phyloP scores from a whole-genome alignment of 2,888 invertebrate species.

The Thecocarcelia acutangulata region DNA sequence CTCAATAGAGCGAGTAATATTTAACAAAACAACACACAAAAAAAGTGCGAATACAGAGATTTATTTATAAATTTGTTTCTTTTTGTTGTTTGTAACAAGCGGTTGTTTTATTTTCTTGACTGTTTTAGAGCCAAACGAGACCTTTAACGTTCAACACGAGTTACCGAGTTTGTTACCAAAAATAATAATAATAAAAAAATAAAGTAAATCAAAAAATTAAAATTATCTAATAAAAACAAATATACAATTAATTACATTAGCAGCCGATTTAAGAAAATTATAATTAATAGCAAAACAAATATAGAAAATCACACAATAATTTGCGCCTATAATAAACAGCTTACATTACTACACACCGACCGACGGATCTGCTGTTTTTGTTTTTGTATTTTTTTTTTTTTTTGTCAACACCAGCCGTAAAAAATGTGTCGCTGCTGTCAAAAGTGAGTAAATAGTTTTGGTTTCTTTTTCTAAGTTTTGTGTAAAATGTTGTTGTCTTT shows the following conservation, averaged over 20 bases:
- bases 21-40: constrained; percentile 4
- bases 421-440: constrained; percentile 81
- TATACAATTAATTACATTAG: constrained; percentile 47
- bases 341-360: neutral
- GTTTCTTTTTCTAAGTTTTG: constrained; percentile 49
- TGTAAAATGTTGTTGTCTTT: constrained; percentile 69
- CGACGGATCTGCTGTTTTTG: constrained; percentile 5
- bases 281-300: constrained; percentile 8
- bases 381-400: neutral
- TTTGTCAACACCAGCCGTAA: constrained; percentile 40
- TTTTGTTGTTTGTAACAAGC: constrained; percentile 42
- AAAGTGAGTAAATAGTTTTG: constrained; percentile 75
- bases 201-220: constrained; percentile 5
- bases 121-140: constrained; percentile 65
- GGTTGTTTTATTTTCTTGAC: constrained; percentile 54
- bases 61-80: constrained; percentile 30
- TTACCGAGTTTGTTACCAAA: constrained; percentile 41
- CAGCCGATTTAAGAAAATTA: constrained; percentile 52
- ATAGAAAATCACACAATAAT: constrained; percentile 16
- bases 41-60: constrained; percentile 47
- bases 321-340: constrained; percentile 24
- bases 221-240: constrained; percentile 50
- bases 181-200: constrained; percentile 33
- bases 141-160: constrained; percentile 56
- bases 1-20: constrained; percentile 41